phyloP scores from a whole-genome alignment of 2,888 invertebrate species.

The Seira musarum region DNA sequence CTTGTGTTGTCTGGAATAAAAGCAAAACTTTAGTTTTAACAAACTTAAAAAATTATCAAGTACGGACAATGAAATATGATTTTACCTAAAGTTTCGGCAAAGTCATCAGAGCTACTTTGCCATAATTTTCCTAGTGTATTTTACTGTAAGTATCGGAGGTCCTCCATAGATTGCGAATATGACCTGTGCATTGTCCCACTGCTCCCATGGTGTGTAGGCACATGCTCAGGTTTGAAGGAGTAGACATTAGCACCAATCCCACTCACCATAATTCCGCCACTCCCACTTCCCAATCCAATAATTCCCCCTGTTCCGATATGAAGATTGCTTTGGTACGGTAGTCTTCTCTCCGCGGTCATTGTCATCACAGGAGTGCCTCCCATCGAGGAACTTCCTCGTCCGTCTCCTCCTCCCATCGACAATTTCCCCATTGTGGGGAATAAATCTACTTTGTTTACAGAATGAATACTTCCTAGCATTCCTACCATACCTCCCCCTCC shows the following conservation, averaged over 20 bases:
- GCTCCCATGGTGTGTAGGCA: conserved; percentile 41
- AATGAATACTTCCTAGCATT: conserved; percentile 31
- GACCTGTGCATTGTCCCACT: conserved; percentile 48
- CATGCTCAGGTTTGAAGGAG: conserved; percentile 57
- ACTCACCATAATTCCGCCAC: conserved; percentile 14
- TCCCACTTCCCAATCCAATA: conserved; percentile 15
- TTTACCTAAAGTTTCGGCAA: no score
- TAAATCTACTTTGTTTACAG: conserved; percentile 26
- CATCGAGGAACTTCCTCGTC: conserved; percentile 1
- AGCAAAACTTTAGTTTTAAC: no score
- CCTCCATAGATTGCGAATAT: conserved; percentile 65
- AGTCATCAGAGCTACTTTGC: background rate
- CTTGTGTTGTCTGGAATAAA: no score
- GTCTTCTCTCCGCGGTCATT: conserved; percentile 37
- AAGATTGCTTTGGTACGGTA: conserved; percentile 9
- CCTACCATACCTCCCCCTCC: conserved; percentile 1
- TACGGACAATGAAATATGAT: no score
- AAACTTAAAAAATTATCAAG: no score
- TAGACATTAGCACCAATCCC: conserved; percentile 40
- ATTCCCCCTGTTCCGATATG: conserved; percentile 22
- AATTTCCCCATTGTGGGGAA: conserved; percentile 24
- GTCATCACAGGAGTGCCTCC: conserved; percentile 46
- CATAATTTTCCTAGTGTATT: background rate
- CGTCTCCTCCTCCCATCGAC: background rate
- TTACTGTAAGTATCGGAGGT: conserved; percentile 58